Base-by-base conservation (phyloP, 2,888 invertebrate species). In the Rapana venosa region DNA sequence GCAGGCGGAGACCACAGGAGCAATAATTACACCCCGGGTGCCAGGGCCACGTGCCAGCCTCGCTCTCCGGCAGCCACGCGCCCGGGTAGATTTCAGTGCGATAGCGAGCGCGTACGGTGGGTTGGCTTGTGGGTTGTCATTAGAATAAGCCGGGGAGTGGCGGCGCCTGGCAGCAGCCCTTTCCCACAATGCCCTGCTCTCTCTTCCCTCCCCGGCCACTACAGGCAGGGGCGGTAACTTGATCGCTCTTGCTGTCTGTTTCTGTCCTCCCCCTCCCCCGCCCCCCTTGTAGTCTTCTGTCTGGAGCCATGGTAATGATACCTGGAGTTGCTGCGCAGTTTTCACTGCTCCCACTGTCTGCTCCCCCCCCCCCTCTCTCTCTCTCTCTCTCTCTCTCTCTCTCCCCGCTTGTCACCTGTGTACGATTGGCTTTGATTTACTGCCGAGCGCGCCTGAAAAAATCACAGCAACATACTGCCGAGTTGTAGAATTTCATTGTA, bases 1-100 rank as follows among this genome's bases (percentile, higher is more conserved):
- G 77, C 77, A 11, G 47, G 81, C 83, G 66, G 36, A 84, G 89
- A 84, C 85, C 22, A 84, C 66, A 70, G 74, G 89, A 89, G 89
- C 89, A 89, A 70, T 89, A 89, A 89, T 89, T 89, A 85, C 89
- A 89, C 26, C 66, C 70, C 70, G 70, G 85, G 89, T 85, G 89
- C 30, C n/a, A 89, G 83, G 56, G 89, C 70, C 89, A 89, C 89
- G 89, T 89, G 89, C 85, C 56, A 70, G 30, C 26, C 32, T 32
- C 30, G 22, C 56, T 66, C 36, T n/a, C 61, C 79, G 26, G 35
- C 35, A n/a, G 66, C 70, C 89, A 47, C 89, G 74, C 84, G 84
- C 61, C 74, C 74, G 84, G 89, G 56, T 89, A 89, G 89, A 89
- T 89, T 89, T 89, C 89, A 84, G 83, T n/a, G 61, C 32, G 89